Evolutionary conservation across 2,113 vertebrate genomes (phyloP), one percentile per base, ranked within the genome.

Genomic region (Anguilla rostrata): DNA sequence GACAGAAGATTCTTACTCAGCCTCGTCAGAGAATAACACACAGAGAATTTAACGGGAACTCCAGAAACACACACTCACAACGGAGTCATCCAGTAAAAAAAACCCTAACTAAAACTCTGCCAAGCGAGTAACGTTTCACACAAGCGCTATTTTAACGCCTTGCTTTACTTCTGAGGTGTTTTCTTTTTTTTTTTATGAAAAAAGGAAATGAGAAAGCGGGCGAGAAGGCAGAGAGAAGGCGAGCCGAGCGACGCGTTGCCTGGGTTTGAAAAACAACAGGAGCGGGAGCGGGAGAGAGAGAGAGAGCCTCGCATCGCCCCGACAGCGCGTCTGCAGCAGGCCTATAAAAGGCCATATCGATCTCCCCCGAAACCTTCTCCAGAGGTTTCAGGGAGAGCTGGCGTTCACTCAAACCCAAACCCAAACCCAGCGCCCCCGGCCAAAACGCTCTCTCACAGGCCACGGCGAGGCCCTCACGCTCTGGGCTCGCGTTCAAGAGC

Each of bases 281-380:
- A 34, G 34, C 12, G 7, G 12, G 49, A 53, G 49, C 8, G n/a
- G n/a, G n/a, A 34, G 34, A 34, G 34, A 34, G 34, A 34, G 34
- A 34, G 34, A 34, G 34, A 34, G 34, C 34, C 34, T 34, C 34
- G 34, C 34, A 34, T 34, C 34, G 34, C 34, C 34, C 34, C 34
- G 34, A 34, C 34, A 34, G 0, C 34, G 34, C 71, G 22, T 46
- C 26, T 75, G n/a, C 71, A 29, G 71, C 71, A 75, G 71, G 71
- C 12, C 84, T 71, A 39, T 49, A 75, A 85, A 85, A 85, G 29
- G n/a, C 71, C 26, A 78, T 78, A 46, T 84, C 26, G 46, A 79
- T 78, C 71, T 78, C 41, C 49, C 39, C 49, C 39, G 46, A 56
- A 53, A 79, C 41, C 78, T 75, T 85, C 84, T 83, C 46, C 16